Percentiles rank a stretch among this genome's conserved stretches.
Conservation (phyloP, 37 sponge, comb jelly and placozoan genomes). For the Halisarca cf. caerulea region DNA sequence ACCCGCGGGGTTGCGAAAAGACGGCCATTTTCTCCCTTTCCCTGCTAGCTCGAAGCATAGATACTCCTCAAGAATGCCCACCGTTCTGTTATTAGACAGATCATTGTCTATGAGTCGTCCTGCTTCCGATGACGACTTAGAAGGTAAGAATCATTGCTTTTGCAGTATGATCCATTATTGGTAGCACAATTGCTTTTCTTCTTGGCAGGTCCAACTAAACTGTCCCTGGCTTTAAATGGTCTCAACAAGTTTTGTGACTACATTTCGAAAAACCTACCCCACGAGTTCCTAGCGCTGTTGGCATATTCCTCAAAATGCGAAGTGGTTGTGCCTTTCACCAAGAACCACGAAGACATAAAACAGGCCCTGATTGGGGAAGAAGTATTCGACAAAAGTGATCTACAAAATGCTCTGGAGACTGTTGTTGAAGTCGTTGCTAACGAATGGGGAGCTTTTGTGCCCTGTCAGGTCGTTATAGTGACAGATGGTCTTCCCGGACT, state of each 20-base stretch:
- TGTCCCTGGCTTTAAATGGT: constrained; percentile 61
- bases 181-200: background rate
- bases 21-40: no score
- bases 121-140: constrained; percentile 8
- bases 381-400: constrained; percentile 66
- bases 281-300: constrained; percentile 63
- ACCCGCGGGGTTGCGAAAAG: no score
- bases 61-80: constrained; percentile 67
- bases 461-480: constrained; percentile 77
- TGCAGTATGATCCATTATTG: background rate
- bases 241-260: constrained; percentile 63
- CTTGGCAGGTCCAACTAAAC: background rate
- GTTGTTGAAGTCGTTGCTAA: constrained; percentile 41
- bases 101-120: constrained; percentile 89
- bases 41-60: no score
- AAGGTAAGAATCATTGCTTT: background rate
- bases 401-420: constrained; percentile 47
- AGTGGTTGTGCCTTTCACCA: constrained; percentile 61
- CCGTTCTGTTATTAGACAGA: constrained; percentile 74
- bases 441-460: constrained; percentile 83
- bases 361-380: constrained; percentile 38
- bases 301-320: constrained; percentile 78
- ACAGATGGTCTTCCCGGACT: constrained; percentile 72
- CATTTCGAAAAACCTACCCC: constrained; percentile 38
- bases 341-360: constrained; percentile 60